These are phyloP conservation scores for Pseudomyrmex sp. DNA, from an alignment of 1,140 invertebrate genomes.

Conservation along the genomic window DNA sequence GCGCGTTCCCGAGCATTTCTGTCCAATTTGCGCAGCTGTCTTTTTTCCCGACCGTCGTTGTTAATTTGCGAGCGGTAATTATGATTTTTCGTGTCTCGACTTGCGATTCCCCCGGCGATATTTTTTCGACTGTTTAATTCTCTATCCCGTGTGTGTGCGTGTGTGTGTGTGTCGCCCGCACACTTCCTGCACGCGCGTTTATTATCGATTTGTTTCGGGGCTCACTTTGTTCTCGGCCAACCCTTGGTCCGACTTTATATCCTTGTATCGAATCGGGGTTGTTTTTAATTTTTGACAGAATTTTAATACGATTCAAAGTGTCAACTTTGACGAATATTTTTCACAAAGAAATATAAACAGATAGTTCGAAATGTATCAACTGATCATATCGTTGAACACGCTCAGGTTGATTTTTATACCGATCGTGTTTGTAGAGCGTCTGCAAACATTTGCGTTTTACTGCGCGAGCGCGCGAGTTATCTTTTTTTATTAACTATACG, in stretches of 20 bases:
- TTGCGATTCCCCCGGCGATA: not conserved
- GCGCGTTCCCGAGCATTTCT: not conserved
- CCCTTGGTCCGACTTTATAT: not conserved
- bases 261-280: too few species aligned
- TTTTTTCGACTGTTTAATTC: not conserved
- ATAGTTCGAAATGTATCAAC: not conserved
- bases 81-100: not conserved
- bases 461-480: too few species aligned
- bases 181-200: conserved; percentile 57
- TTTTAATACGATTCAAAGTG: not conserved
- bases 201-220: conserved; percentile 55
- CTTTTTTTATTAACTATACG: too few species aligned
- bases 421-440: too few species aligned
- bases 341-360: not conserved
- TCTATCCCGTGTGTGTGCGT: not conserved
- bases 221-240: conserved; percentile 17
- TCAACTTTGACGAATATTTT: not conserved
- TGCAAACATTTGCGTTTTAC: too few species aligned
- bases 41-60: not conserved
- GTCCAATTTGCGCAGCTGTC: not conserved
- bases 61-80: not conserved
- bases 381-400: not conserved
- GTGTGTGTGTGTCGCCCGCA: not conserved
- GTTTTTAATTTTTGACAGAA: not conserved
- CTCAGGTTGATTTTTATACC: too few species aligned